Evolutionary conservation across 2,888 invertebrate genomes (phyloP).

Genomic region (Napeogenes inachia): DNA sequence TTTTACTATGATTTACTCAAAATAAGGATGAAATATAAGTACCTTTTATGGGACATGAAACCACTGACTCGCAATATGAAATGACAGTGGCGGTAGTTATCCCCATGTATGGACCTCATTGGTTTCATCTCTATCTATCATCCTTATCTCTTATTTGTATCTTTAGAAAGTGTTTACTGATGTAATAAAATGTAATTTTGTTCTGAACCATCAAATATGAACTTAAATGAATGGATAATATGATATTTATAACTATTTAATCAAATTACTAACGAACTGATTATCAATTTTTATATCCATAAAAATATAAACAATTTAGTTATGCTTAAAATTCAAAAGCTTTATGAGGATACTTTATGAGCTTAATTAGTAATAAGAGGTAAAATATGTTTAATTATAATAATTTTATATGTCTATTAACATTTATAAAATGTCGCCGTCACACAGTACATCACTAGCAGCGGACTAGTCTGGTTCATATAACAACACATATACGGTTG

Average conservation of each 20-base stretch:
- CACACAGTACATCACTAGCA: background rate
- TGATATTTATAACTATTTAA: no score
- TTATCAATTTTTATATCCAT: no score
- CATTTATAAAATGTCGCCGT: background rate
- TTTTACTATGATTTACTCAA: no score
- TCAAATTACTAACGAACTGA: no score
- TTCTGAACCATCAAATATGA: no score
- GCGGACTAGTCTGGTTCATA: background rate
- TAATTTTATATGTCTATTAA: background rate
- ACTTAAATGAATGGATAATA: no score
- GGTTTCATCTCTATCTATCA: constrained; percentile 4
- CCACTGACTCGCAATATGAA: background rate
- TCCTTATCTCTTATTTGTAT: constrained; percentile 3
- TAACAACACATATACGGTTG: background rate
- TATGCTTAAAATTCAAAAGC: no score
- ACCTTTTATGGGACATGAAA: background rate
- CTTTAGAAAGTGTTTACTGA: constrained; percentile 2
- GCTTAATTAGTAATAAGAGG: no score
- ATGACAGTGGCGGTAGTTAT: background rate
- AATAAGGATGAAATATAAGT: background rate
- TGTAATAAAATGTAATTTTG: no score
- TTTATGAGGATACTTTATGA: no score
- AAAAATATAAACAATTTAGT: no score
- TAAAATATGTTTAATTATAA: no score
- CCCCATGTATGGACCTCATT: background rate